These are phyloP conservation scores for Acleris cristana DNA, from an alignment of 2,888 invertebrate species.

Conservation along the genomic window DNA sequence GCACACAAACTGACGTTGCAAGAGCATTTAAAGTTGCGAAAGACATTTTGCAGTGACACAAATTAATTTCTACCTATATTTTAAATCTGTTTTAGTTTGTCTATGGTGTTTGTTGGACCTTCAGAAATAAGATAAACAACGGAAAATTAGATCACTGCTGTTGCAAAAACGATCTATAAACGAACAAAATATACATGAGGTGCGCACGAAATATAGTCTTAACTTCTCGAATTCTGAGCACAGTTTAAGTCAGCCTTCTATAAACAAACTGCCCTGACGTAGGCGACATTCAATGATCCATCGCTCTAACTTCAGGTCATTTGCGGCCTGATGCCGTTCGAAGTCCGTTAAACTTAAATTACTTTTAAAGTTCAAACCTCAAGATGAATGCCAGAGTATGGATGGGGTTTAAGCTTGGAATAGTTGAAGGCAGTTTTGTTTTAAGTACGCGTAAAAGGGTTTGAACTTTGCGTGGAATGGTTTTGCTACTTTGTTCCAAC, in stretches of 20 bases:
- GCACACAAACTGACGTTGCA: no score
- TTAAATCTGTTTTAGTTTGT: no score
- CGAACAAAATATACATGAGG: no score
- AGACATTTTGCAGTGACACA: no score
- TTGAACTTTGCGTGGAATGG: constrained; percentile 19
- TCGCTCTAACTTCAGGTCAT: constrained; percentile 50
- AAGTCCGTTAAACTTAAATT: constrained; percentile 59
- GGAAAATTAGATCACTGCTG: no score
- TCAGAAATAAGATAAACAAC: no score
- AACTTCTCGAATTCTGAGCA: no score
- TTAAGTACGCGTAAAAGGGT: constrained; percentile 22
- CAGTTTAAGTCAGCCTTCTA: constrained; percentile 7
- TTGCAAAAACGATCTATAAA: no score
- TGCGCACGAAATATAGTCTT: no score
- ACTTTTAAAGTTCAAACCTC: constrained; percentile 52
- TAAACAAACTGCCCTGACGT: constrained; percentile 27
- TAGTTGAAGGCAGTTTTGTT: constrained; percentile 30
- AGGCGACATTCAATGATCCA: constrained; percentile 52
- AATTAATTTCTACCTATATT: no score
- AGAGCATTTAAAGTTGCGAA: no score
- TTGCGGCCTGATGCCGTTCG: constrained; percentile 48
- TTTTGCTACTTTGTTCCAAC: constrained; percentile 6
- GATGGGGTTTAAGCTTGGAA: constrained; percentile 27
- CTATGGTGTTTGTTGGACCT: no score
- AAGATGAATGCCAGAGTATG: constrained; percentile 33